phyloP scores from a whole-genome alignment of 2,797 vertebrate species.

The Neomorphus geoffroyi region DNA sequence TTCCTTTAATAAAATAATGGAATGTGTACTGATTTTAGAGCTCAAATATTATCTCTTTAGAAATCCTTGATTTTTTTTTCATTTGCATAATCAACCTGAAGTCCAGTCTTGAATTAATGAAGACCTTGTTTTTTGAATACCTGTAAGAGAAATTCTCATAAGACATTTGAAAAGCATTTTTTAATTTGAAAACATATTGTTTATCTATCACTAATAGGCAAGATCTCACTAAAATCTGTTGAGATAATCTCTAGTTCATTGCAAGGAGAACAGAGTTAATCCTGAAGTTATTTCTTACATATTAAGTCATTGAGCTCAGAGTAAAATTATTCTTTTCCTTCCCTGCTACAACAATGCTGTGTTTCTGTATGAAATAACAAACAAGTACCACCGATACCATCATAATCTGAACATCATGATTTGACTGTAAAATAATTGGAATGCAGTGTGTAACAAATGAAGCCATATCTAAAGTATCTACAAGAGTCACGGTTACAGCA shows the following conservation, averaged over 20 bases:
- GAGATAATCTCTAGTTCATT: not conserved
- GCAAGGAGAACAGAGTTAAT: not conserved
- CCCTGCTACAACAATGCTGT: not conserved
- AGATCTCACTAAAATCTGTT: not conserved
- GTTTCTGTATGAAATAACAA: not conserved
- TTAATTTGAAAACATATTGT: not conserved
- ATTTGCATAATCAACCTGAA: not conserved
- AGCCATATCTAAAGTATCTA: not conserved
- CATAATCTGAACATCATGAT: not conserved
- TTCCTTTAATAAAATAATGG: not conserved
- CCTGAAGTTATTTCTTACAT: not conserved
- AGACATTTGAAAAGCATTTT: not conserved
- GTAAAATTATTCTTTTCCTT: not conserved
- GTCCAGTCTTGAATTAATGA: not conserved
- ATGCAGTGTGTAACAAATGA: not conserved
- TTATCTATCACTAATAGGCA: not conserved
- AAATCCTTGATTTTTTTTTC: not conserved
- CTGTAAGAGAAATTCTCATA: conserved; percentile 52
- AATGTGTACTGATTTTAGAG: not conserved
- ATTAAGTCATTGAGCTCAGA: not conserved
- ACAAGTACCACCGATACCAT: too few relatives aligned
- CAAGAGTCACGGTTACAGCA: not conserved
- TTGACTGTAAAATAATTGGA: not conserved
- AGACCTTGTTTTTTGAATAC: conserved; percentile 31
- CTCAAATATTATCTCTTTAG: not conserved